These are phyloP conservation scores for Platycnemis pennipes DNA, from an alignment of 2,888 invertebrate genomes.

Conservation along the genomic window DNA sequence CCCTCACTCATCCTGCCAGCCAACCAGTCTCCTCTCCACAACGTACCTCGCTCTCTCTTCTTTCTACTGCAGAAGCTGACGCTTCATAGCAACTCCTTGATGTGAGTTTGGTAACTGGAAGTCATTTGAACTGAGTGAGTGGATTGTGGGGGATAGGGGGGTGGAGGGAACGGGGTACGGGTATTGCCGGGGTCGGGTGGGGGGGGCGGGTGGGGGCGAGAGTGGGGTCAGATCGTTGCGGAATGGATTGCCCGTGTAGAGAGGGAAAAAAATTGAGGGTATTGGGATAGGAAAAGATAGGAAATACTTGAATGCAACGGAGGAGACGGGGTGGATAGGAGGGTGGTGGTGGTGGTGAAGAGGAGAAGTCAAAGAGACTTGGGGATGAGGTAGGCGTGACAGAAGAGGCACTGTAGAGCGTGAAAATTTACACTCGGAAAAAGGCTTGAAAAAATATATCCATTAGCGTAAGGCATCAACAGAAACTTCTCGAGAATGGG, in stretches of 20 bases:
- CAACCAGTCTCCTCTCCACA: neutral
- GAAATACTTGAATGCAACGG: neutral
- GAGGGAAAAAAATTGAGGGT: neutral
- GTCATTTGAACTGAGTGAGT: neutral
- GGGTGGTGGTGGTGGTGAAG: neutral
- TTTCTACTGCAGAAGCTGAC: constrained; percentile 12
- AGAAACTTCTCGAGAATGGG: constrained; percentile 42
- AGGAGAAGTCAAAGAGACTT: too few species aligned
- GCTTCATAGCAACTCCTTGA: constrained; percentile 53
- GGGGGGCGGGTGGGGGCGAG: neutral
- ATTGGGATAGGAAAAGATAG: neutral
- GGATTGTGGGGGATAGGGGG: neutral
- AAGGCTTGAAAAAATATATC: constrained; percentile 55
- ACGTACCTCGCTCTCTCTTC: neutral
- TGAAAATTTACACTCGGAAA: constrained; percentile 58
- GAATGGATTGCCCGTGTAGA: neutral
- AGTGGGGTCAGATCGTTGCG: neutral
- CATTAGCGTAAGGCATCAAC: constrained; percentile 41
- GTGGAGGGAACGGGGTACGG: neutral
- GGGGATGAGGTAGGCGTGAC: neutral
- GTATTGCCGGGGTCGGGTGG: neutral
- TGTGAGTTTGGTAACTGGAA: constrained; percentile 53
- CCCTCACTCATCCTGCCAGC: constrained; percentile 6
- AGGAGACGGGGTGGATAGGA: neutral
- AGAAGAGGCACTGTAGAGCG: neutral